These are phyloP conservation scores for Montipora cactus DNA, from an alignment of 64 coral and sea anemone species.

Conservation along the genomic window DNA sequence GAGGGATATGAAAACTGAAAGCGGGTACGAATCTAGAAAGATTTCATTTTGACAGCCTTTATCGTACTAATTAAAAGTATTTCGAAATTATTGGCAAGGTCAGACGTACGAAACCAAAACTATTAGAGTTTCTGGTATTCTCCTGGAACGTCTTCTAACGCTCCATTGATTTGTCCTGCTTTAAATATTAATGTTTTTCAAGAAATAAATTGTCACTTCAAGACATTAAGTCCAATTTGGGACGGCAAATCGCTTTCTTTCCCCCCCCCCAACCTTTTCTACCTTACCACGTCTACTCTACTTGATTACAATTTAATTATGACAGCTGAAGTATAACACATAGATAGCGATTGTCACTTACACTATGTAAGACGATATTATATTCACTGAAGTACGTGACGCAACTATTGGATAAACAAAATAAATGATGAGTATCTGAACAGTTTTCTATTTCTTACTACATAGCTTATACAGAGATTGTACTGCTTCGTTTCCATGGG, in stretches of 20 bases:
- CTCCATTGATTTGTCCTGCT: background rate
- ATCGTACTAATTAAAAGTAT: no score
- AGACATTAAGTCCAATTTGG: background rate
- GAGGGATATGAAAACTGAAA: no score
- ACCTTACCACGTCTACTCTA: background rate
- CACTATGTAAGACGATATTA: background rate
- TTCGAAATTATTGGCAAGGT: no score
- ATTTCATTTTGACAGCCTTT: no score
- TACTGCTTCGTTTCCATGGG: background rate
- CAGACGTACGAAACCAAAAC: background rate
- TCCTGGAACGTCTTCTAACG: background rate
- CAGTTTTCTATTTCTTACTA: background rate
- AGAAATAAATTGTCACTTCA: background rate
- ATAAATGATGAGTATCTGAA: background rate
- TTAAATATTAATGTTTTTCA: background rate
- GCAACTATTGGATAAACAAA: background rate
- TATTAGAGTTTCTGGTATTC: background rate
- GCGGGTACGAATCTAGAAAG: no score
- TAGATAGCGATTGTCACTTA: background rate
- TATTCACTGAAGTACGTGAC: background rate
- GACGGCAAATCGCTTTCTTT: background rate
- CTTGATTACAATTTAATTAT: background rate
- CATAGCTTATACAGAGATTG: background rate
- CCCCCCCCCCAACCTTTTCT: background rate
- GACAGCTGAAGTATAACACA: background rate